phyloP scores from a whole-genome alignment of 2,113 vertebrate species.

The Chaenogobius annularis region DNA sequence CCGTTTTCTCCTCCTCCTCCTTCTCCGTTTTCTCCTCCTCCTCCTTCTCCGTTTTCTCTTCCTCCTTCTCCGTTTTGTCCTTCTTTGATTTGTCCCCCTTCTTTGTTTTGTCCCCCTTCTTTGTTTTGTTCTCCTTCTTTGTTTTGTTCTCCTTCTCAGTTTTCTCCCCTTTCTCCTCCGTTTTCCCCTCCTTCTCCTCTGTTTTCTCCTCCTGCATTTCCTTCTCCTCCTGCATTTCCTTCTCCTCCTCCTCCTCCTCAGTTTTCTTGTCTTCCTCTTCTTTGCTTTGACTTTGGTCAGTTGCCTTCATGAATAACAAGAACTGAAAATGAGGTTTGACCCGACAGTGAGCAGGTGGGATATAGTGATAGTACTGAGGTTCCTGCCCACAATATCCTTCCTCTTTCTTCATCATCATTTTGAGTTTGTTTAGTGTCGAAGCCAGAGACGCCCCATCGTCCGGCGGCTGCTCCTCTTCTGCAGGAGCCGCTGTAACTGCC shows the following conservation, averaged over 20 bases:
- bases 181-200: too few species aligned
- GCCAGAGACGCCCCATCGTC: constrained; percentile 86
- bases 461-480: constrained; percentile 73
- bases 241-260: constrained; percentile 53
- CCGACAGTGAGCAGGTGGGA: constrained; percentile 94
- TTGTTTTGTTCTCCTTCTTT: too few species aligned
- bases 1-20: constrained; percentile 69
- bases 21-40: constrained; percentile 68
- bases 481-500: not conserved
- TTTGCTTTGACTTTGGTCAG: constrained; percentile 82
- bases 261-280: constrained; percentile 72
- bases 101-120: too few species aligned
- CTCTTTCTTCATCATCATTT: constrained; percentile 94
- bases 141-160: too few species aligned
- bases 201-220: too few species aligned
- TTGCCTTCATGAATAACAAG: constrained; percentile 95
- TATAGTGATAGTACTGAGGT: constrained; percentile 96
- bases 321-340: constrained; percentile 98
- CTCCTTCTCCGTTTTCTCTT: too few species aligned
- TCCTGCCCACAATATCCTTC: constrained; percentile 85
- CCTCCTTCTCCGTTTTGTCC: too few species aligned
- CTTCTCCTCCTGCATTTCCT: too few species aligned
- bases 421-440: constrained; percentile 91
- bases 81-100: too few species aligned
- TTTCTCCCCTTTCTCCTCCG: too few species aligned